These are phyloP conservation scores for Alloplasta piceator DNA, from an alignment of 2,888 invertebrate genomes.

Conservation along the genomic window DNA sequence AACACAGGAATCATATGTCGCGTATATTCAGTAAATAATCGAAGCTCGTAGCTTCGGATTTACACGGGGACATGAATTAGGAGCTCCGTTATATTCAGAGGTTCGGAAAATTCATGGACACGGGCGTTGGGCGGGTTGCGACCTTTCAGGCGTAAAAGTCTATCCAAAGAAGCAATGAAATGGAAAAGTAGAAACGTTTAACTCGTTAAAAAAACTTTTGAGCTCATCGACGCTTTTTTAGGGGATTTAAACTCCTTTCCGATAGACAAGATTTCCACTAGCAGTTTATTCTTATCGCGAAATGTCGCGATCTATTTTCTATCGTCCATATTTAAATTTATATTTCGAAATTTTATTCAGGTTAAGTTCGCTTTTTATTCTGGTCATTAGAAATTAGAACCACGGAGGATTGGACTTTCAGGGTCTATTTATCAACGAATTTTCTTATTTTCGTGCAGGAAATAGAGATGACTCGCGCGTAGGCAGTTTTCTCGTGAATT, in stretches of 20 bases:
- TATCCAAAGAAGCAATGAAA: background rate
- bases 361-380: no score
- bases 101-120: background rate
- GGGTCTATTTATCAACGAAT: no score
- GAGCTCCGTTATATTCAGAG: background rate
- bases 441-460: no score
- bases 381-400: no score
- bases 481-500: background rate
- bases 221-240: no score
- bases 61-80: background rate
- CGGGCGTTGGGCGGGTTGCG: background rate
- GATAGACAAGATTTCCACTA: background rate
- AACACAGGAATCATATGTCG: background rate
- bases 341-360: no score
- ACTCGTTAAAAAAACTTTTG: background rate
- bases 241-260: background rate
- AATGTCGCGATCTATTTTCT: background rate
- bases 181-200: background rate
- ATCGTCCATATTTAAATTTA: background rate
- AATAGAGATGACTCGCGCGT: background rate
- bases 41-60: background rate
- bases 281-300: constrained; percentile 12
- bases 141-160: background rate
- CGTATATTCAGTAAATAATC: background rate
- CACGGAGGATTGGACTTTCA: no score